Base-by-base conservation (phyloP, 2,113 vertebrate species). In the Maccullochella peelii region DNA sequence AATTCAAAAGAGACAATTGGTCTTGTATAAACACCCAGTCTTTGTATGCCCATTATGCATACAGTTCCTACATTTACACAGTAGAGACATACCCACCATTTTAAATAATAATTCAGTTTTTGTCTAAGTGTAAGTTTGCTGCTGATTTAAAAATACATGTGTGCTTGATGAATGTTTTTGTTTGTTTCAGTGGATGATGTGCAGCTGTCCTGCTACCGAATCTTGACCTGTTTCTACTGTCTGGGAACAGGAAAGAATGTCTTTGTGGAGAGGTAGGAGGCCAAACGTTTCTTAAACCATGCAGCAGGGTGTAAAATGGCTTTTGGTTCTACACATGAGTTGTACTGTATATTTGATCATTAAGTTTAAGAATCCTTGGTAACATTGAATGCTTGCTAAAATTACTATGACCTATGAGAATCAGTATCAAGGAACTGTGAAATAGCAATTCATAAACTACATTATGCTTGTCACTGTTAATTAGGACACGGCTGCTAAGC, bases 201-300 rank as follows among this genome's bases (percentile, higher is more conserved):
- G 54, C 98, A 99, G 93, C 96, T 99, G 83, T 99, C 97, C 77
- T 99, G 98, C 91, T 99, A 99, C 89, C 95, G 97, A 81, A 98
- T 99, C 91, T 93, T 99, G 88, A 97, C 95, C 80, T 97, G 97
- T 87, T 95, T 99, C 1, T 99, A 97, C 92, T 96, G 94, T 21
- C 95, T 99, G 83, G 98, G 98, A 66, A 99, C 96, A 5, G 98
- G 97, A 83, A 99, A 99, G 93, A 98, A 97, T 90, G 93, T 97
- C 89, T 99, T 98, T 79, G 96, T 99, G 92, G 98, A 99, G 95
- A 97, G 97, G 98, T 99, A 96, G 67, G 63, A 52, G 30, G 12
- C 8, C 54, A 36, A 70, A 36, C 21, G 1, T 23, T 9, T 47
- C 14, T 63, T 8, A 16, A 49, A 42, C 6, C 20, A 6, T 25